Base-by-base conservation (phyloP, 35 echinoderm and acorn worm genomes). In the Lytechinus pictus region DNA sequence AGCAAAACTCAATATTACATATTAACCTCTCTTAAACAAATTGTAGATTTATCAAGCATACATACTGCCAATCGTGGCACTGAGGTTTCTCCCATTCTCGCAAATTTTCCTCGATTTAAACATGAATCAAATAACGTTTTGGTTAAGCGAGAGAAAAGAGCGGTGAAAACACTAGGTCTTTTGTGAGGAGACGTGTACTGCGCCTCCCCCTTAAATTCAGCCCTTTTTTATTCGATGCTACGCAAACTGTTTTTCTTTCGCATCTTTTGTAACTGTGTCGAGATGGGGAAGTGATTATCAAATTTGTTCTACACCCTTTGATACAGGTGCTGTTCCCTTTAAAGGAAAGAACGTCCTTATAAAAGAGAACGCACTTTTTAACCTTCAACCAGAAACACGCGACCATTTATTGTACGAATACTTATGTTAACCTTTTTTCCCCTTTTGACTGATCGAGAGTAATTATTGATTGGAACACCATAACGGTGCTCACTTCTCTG, bases 161-260 rank as follows among this genome's bases (percentile, higher is more conserved):
- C 4, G 21, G 66, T 24, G 66, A 79, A 79, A 79, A n/a, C 66
- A 79, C 66, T 79, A 24, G 66, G 19, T 79, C 66, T 79, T 79
- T 79, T 24, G 66, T 24, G 66, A 14, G 66, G 66, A 79, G n/a
- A 79, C 66, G 66, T 79, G 66, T 79, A 79, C 33, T 16, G 88
- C 88, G 88, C 88, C 88, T 54, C 28, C 88, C 28, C 88, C 88
- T 90, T 10, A 54, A 79, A 79, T 79, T 79, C 52, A 90, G 88
- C 88, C n/a, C 27, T 90, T 90, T 54, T 90, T 44, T 8, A 90
- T 10, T 52, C 28, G 88, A 33, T 90, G 13, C n/a, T 52, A 90
- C 88, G 52, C 88, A 90, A 90, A 90, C 52, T 90, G 88, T 90
- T 90, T 87, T 90, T 90, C 88, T 90, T 90, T 90, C 88, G 19